Evolutionary conservation across 2,888 invertebrate genomes (phyloP).

Genomic region (Aphidoletes aphidimyza): DNA sequence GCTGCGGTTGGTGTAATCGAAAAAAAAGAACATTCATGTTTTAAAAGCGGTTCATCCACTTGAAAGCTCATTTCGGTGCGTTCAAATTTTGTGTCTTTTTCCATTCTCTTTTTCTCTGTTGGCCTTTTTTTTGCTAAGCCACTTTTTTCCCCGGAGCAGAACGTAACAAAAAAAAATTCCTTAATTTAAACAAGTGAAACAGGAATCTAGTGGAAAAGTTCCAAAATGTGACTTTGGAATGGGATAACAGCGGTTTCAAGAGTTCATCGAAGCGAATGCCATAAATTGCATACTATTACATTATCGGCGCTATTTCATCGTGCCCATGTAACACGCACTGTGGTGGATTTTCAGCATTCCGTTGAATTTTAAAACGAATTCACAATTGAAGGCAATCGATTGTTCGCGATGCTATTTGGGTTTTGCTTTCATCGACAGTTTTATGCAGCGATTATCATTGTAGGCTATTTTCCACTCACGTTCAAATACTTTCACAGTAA

Average conservation of each 20-base stretch:
- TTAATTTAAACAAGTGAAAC: conserved; percentile 24
- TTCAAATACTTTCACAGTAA: conserved; percentile 55
- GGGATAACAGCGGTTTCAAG: conserved; percentile 21
- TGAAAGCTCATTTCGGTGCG: conserved; percentile 49
- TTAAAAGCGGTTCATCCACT: conserved; percentile 42
- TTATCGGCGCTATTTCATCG: conserved; percentile 2
- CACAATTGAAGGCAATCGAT: neutral
- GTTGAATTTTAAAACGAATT: neutral
- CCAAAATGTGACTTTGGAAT: neutral
- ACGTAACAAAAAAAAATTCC: conserved; percentile 30
- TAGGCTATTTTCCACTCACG: conserved; percentile 55
- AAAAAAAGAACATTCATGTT: conserved; percentile 32
- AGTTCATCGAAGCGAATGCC: conserved; percentile 44
- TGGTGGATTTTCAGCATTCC: neutral
- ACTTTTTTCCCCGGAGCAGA: neutral
- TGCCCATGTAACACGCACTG: neutral
- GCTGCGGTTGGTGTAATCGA: conserved; percentile 43
- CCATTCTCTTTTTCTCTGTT: neutral
- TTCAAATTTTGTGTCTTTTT: neutral
- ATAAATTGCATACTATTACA: conserved; percentile 53
- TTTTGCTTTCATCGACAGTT: conserved; percentile 42
- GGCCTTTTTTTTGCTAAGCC: neutral
- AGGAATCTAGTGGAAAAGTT: neutral
- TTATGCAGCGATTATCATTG: conserved; percentile 52
- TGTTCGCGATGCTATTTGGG: conserved; percentile 6